These are phyloP conservation scores for Lasioglossum morio DNA, from an alignment of 2,888 invertebrate genomes.

Conservation along the genomic window DNA sequence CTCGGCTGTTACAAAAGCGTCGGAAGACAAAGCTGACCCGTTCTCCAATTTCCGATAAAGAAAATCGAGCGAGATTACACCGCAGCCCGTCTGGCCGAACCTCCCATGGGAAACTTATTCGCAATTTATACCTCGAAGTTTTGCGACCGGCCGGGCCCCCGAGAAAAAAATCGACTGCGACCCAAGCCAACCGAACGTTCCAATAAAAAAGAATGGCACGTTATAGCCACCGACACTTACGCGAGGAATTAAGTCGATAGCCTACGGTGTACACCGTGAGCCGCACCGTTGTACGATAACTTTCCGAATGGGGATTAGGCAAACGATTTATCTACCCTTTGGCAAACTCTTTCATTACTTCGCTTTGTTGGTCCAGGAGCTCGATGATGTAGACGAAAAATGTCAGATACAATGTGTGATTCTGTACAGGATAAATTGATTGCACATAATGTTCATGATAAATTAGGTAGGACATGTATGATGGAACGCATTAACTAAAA, in stretches of 20 bases:
- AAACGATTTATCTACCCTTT: neutral
- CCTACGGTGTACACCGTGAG: neutral
- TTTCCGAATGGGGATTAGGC: neutral
- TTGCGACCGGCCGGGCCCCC: neutral
- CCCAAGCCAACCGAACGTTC: neutral
- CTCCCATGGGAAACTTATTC: constrained; percentile 30
- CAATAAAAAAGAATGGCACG: neutral
- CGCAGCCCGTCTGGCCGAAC: constrained; percentile 2
- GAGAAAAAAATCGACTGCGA: constrained; percentile 38
- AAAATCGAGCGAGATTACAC: constrained; percentile 40
- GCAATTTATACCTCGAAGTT: constrained; percentile 28
- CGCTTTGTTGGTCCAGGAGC: neutral
- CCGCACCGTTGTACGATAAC: neutral
- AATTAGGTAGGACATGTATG: too few species aligned
- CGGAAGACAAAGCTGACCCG: constrained; percentile 27
- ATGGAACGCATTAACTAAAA: too few species aligned
- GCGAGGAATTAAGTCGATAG: neutral
- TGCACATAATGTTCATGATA: too few species aligned
- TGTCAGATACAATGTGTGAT: too few species aligned
- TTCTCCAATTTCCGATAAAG: constrained; percentile 49
- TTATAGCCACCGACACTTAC: neutral
- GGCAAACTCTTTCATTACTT: neutral
- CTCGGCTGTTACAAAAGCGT: constrained; percentile 12
- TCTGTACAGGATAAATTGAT: too few species aligned
- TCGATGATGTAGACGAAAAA: too few species aligned